A percentile compares a stretch with the other conserved stretches of the same genome.
Conservation (phyloP, 2,888 invertebrate genomes). For the Hydroisotoma schaefferi region DNA sequence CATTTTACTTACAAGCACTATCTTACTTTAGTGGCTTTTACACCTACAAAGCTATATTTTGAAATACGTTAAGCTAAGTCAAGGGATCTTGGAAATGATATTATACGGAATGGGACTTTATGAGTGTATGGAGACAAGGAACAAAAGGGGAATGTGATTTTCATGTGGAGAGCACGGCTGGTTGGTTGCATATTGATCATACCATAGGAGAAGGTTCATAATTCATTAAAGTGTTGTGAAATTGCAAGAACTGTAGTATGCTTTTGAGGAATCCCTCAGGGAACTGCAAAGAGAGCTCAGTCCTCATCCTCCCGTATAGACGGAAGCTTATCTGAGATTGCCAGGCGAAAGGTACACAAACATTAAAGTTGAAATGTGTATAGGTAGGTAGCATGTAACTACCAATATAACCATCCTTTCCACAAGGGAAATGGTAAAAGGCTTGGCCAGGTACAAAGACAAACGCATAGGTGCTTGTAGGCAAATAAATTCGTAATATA, state of each 20-base stretch:
- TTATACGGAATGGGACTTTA: constrained; percentile 20
- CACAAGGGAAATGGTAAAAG: no score
- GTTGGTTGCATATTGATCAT: constrained; percentile 46
- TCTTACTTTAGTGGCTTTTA: no score
- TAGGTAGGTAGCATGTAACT: no score
- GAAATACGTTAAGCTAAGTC: not conserved
- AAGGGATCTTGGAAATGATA: constrained; percentile 6
- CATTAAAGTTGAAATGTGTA: no score
- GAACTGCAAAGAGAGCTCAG: constrained; percentile 29
- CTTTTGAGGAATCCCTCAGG: constrained; percentile 39
- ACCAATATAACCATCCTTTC: no score
- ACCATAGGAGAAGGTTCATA: constrained; percentile 46
- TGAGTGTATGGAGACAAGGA: constrained; percentile 29
- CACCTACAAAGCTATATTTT: no score
- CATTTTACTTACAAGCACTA: no score
- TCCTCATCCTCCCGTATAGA: no score
- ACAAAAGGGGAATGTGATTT: constrained; percentile 43
- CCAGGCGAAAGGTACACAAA: constrained; percentile 36
- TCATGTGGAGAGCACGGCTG: constrained; percentile 29
- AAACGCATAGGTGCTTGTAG: no score
- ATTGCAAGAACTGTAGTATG: constrained; percentile 40
- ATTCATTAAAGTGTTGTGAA: constrained; percentile 48
- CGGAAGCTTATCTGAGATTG: constrained; percentile 44
- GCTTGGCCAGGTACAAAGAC: no score
- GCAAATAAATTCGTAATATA: no score